Evolutionary conservation across 2,888 invertebrate species (phyloP).

Genomic region (Lathronympha strigana): DNA sequence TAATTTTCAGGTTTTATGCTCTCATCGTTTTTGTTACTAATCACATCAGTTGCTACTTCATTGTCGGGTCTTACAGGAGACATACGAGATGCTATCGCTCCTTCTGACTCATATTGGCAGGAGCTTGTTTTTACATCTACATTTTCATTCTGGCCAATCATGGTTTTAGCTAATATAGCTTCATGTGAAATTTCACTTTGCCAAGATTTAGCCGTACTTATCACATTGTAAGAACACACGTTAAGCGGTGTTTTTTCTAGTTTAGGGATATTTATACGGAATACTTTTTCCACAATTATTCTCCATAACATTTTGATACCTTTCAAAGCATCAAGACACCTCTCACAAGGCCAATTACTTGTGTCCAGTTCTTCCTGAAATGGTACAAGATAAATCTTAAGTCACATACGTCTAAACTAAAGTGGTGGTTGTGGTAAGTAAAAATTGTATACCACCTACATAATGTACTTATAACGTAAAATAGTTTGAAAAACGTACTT

Average conservation of each 20-base stretch:
- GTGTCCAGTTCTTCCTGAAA: slow-evolving; percentile 74
- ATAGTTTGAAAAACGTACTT: slow-evolving; percentile 43
- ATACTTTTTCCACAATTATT: slow-evolving; percentile 70
- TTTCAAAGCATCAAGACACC: slow-evolving; percentile 72
- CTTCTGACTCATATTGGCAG: neutral
- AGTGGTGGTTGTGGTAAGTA: too few species aligned
- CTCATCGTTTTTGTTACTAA: neutral
- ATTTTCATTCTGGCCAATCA: slow-evolving; percentile 44
- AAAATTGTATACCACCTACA: too few species aligned
- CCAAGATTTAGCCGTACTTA: slow-evolving; percentile 64
- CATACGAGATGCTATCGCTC: neutral
- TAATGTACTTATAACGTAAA: too few species aligned
- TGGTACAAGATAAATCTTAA: neutral
- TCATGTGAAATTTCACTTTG: slow-evolving; percentile 67
- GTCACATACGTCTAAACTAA: too few species aligned
- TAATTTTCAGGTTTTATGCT: neutral
- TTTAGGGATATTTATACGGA: slow-evolving; percentile 59
- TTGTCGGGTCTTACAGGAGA: neutral
- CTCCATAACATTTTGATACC: slow-evolving; percentile 77
- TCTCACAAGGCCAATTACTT: slow-evolving; percentile 75
- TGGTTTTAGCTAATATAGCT: slow-evolving; percentile 60
- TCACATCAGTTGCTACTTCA: neutral
- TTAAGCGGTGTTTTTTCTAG: slow-evolving; percentile 48
- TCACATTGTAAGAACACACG: slow-evolving; percentile 53
- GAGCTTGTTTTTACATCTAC: neutral